phyloP scores from a whole-genome alignment of 2,113 vertebrate species.

The Tachysurus vachellii region DNA sequence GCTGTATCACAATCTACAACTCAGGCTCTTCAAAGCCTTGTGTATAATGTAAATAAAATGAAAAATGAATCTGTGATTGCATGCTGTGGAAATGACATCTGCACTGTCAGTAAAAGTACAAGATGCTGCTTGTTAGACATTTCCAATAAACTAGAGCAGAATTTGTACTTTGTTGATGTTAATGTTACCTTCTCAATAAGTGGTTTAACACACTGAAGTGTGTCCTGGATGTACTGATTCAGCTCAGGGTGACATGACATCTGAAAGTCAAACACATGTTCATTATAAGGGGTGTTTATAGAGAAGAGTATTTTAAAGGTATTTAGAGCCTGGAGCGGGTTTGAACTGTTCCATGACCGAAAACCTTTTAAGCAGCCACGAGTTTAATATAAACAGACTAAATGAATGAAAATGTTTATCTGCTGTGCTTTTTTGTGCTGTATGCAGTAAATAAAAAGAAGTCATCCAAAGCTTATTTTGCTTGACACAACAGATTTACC shows the following conservation, averaged over 20 bases:
- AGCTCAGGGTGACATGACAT: conserved; percentile 98
- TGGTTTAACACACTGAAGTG: conserved; percentile 92
- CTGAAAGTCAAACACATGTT: conserved; percentile 64
- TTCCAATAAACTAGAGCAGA: neutral
- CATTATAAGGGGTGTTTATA: neutral
- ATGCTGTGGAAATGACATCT: neutral
- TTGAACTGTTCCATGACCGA: neutral
- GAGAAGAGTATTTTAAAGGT: neutral
- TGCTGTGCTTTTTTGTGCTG: neutral
- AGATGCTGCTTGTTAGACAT: neutral
- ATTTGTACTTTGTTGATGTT: neutral
- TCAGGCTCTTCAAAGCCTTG: neutral
- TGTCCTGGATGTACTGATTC: conserved; percentile 97
- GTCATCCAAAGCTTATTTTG: neutral
- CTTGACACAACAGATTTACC: neutral
- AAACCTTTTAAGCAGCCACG: neutral
- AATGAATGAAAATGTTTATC: neutral
- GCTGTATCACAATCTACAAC: neutral
- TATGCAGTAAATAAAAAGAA: neutral
- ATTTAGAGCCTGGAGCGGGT: neutral
- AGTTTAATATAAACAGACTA: neutral
- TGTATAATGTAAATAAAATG: neutral
- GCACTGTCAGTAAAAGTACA: neutral
- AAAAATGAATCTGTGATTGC: neutral
- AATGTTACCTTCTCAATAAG: conserved; percentile 91